A percentile compares a stretch with the other conserved stretches of the same genome.
Conservation (phyloP, 2,888 invertebrate genomes). For the Lamellibrachia columna region DNA sequence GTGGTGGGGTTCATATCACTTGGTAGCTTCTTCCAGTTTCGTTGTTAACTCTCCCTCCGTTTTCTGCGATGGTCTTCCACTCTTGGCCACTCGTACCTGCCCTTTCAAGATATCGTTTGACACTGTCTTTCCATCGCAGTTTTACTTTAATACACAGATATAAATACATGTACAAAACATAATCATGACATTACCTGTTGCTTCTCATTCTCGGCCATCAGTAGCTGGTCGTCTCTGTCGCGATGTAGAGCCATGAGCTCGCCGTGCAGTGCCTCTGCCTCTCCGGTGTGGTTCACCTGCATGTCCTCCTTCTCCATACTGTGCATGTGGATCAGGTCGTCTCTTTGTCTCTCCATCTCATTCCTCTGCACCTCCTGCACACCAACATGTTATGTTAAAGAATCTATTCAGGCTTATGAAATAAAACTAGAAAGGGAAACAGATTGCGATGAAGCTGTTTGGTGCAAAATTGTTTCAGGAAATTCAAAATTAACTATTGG, state of each 20-base stretch:
- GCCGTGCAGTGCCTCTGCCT: conserved; percentile 78
- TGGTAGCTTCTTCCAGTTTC: too few relatives aligned
- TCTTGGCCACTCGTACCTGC: too few relatives aligned
- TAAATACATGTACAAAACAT: background rate
- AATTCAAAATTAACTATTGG: too few relatives aligned
- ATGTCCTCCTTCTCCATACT: conserved; percentile 60
- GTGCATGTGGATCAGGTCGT: conserved; percentile 57
- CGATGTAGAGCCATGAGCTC: conserved; percentile 86
- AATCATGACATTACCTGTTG: conserved; percentile 76
- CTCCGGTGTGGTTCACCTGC: conserved; percentile 61
- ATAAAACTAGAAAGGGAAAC: too few relatives aligned
- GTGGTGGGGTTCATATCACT: too few relatives aligned
- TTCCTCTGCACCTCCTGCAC: conserved; percentile 58
- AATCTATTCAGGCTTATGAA: background rate
- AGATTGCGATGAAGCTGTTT: too few relatives aligned
- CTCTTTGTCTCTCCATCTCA: conserved; percentile 61
- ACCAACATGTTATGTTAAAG: background rate
- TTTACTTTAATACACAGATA: too few relatives aligned
- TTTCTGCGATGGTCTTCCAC: too few relatives aligned
- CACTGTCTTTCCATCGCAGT: too few relatives aligned
- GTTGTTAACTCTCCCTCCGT: too few relatives aligned
- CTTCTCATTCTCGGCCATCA: conserved; percentile 92
- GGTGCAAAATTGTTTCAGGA: too few relatives aligned
- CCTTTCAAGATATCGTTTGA: too few relatives aligned
- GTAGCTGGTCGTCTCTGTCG: conserved; percentile 90